A percentile compares a stretch with the other conserved stretches of the same genome.
Conservation (phyloP, 2,888 invertebrate genomes). For the Ophioninae sp. region DNA sequence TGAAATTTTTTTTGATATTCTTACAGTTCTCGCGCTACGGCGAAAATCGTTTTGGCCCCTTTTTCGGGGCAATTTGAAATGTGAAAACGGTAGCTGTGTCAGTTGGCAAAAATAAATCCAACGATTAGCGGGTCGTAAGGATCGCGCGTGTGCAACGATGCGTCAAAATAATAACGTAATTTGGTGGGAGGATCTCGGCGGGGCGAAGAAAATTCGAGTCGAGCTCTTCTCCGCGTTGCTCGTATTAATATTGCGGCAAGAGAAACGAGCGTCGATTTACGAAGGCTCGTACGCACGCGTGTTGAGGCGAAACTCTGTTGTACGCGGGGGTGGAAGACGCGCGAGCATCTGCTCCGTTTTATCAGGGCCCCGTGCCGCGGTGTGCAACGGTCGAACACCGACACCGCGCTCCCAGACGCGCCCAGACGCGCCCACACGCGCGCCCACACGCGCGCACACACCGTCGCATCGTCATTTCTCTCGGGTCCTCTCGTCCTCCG, state of each 20-base stretch:
- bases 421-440: not conserved
- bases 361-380: constrained; percentile 48
- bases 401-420: too few species aligned
- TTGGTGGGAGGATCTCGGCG: constrained; percentile 26
- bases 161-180: constrained; percentile 57
- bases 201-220: constrained; percentile 52
- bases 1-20: too few species aligned
- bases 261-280: constrained; percentile 58
- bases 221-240: constrained; percentile 35
- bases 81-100: too few species aligned
- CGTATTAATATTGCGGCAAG: constrained; percentile 59
- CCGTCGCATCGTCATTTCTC: constrained; percentile 24
- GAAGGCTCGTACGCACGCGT: constrained; percentile 21
- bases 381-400: constrained; percentile 16
- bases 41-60: too few species aligned
- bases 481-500: constrained; percentile 31
- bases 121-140: constrained; percentile 58
- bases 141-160: constrained; percentile 24
- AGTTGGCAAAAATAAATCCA: constrained; percentile 18
- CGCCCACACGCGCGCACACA: not conserved
- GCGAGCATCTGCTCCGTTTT: constrained; percentile 57
- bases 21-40: too few species aligned
- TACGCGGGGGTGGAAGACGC: constrained; percentile 34
- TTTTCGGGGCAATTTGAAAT: too few species aligned
- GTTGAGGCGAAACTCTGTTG: constrained; percentile 26